Conservation (phyloP, 2,797 vertebrate genomes). For the Gymnopithys bicolor region DNA sequence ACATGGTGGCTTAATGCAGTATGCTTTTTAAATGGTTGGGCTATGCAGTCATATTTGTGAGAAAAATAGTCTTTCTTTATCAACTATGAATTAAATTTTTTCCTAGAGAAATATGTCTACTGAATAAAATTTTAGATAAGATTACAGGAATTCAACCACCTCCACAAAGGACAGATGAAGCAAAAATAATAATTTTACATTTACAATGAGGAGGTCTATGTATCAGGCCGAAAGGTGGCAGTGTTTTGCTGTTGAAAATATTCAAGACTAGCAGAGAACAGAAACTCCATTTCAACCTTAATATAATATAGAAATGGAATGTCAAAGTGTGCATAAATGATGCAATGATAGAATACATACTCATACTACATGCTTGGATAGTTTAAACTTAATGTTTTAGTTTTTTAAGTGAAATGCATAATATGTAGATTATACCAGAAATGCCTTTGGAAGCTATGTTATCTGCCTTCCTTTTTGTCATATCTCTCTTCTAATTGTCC, state of each 20-base stretch:
- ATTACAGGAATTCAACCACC: neutral
- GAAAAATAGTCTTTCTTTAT: neutral
- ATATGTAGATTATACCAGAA: neutral
- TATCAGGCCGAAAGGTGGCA: slow-evolving; percentile 77
- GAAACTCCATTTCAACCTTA: slow-evolving; percentile 24
- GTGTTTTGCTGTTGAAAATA: slow-evolving; percentile 74
- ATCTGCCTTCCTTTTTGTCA: slow-evolving; percentile 1
- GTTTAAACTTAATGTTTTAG: slow-evolving; percentile 49
- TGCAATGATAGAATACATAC: slow-evolving; percentile 9
- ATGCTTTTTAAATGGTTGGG: neutral
- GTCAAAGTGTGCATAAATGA: slow-evolving; percentile 52
- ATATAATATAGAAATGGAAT: slow-evolving; percentile 41
- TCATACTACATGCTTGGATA: slow-evolving; percentile 34
- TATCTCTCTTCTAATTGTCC: neutral
- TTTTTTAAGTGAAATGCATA: slow-evolving; percentile 51
- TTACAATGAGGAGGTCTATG: neutral
- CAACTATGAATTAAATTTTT: neutral
- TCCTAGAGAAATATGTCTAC: neutral
- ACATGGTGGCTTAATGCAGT: neutral
- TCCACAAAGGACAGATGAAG: neutral
- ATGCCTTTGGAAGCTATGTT: slow-evolving; percentile 21
- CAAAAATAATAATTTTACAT: neutral
- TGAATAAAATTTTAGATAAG: neutral
- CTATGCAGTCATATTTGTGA: neutral
- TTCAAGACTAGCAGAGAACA: neutral